Conservation (phyloP, 2,113 vertebrate genomes). For the Tinamus guttatus region DNA sequence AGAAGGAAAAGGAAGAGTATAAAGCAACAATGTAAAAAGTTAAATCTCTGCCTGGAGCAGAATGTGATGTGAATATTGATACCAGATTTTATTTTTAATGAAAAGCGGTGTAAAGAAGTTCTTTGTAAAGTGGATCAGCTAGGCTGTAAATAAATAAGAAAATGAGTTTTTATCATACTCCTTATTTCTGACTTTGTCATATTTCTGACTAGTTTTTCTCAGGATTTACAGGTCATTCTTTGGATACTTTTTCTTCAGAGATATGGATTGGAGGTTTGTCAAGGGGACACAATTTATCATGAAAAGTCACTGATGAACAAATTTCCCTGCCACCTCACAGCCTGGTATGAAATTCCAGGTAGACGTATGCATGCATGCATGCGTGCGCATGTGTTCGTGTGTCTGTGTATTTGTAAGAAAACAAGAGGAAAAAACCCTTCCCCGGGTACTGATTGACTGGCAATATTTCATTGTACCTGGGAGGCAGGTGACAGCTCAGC, state of each 20-base stretch:
- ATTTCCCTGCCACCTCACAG: constrained; percentile 86
- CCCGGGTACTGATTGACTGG: constrained; percentile 87
- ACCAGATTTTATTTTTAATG: constrained; percentile 30
- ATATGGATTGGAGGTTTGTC: constrained; percentile 26
- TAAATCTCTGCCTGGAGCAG: constrained; percentile 59
- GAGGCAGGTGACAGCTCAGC: constrained; percentile 78
- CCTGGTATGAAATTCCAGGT: constrained; percentile 80
- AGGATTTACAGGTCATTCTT: constrained; percentile 34
- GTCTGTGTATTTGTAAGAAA: not conserved
- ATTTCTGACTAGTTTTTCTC: not conserved
- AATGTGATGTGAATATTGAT: constrained; percentile 47
- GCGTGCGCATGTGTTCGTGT: constrained; percentile 38
- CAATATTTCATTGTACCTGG: constrained; percentile 86
- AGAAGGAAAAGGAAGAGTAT: not conserved
- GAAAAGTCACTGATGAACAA: constrained; percentile 89
- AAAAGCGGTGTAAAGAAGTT: constrained; percentile 45
- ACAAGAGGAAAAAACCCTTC: constrained; percentile 76
- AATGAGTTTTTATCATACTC: not conserved
- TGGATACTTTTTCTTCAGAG: not conserved
- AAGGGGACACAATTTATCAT: constrained; percentile 83
- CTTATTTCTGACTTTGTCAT: not conserved
- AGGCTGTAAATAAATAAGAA: not conserved
- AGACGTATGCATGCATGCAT: constrained; percentile 42
- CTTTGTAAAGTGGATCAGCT: constrained; percentile 4
- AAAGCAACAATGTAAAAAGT: constrained; percentile 42